Conservation (phyloP, 1,140 invertebrate genomes). For the Pollicipes pollicipes region DNA sequence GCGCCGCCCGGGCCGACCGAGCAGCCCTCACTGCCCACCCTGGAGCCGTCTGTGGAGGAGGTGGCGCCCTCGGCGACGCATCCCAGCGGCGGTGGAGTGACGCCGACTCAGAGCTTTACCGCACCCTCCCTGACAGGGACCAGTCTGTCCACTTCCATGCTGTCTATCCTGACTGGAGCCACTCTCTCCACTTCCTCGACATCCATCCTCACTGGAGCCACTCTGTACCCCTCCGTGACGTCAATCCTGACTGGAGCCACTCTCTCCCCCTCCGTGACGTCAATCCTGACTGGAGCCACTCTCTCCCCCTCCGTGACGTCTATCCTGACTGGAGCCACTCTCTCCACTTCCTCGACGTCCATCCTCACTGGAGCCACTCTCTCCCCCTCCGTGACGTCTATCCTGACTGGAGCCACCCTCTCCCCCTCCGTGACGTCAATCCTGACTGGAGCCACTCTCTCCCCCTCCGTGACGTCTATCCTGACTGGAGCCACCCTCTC, state of each 20-base stretch:
- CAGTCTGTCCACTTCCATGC: background rate
- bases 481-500: background rate
- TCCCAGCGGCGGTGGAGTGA: too few relatives aligned
- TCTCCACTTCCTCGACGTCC: background rate
- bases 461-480: too few relatives aligned
- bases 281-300: background rate
- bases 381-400: background rate
- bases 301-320: too few relatives aligned
- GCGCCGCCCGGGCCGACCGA: too few relatives aligned
- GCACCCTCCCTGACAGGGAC: background rate
- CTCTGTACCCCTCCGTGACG: background rate
- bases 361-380: background rate
- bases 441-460: background rate
- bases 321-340: background rate
- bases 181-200: background rate
- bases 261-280: background rate
- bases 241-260: background rate
- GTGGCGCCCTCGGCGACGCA: too few relatives aligned
- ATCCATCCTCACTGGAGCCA: background rate
- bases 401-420: background rate
- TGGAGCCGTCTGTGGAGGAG: too few relatives aligned
- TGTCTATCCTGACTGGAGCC: background rate
- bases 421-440: background rate
- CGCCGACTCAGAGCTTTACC: too few relatives aligned
- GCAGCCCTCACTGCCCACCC: too few relatives aligned